phyloP scores from a whole-genome alignment of 2,888 invertebrate species.

The Trichogramma dendrolimi region DNA sequence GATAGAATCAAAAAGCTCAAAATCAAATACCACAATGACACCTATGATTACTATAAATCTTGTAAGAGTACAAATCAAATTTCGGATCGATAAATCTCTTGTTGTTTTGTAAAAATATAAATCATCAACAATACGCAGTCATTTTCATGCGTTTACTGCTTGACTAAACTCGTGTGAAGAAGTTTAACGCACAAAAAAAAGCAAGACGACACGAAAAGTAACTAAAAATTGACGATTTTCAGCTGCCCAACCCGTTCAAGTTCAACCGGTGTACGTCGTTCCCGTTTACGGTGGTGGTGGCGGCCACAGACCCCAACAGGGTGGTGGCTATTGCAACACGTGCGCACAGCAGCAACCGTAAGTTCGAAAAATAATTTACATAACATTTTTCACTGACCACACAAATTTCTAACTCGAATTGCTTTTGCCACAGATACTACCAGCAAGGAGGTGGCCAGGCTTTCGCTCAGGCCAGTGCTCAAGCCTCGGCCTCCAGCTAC shows the following conservation, averaged over 20 bases:
- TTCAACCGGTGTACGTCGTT: not conserved
- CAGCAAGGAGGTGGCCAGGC: conserved; percentile 22
- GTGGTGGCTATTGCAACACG: conserved; percentile 29
- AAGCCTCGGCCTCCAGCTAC: conserved; percentile 31
- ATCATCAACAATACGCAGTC: no score
- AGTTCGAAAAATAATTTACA: not conserved
- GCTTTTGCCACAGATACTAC: conserved; percentile 6
- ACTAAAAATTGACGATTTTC: not conserved
- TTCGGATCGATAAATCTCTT: no score
- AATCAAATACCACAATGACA: no score
- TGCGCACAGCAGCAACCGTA: conserved; percentile 27
- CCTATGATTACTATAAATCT: no score
- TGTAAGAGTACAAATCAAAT: no score
- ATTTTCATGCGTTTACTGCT: no score
- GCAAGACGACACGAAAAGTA: no score
- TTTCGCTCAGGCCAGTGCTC: conserved; percentile 39
- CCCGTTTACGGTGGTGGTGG: conserved; percentile 2
- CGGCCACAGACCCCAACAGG: not conserved
- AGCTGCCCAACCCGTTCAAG: not conserved
- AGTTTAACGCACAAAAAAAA: no score
- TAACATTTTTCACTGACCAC: not conserved
- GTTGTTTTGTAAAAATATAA: no score
- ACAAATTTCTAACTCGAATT: not conserved
- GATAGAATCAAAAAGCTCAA: no score
- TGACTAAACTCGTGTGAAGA: no score